Evolutionary conservation across 2,797 vertebrate species (phyloP).

Genomic region (Epinephelus malabaricus): DNA sequence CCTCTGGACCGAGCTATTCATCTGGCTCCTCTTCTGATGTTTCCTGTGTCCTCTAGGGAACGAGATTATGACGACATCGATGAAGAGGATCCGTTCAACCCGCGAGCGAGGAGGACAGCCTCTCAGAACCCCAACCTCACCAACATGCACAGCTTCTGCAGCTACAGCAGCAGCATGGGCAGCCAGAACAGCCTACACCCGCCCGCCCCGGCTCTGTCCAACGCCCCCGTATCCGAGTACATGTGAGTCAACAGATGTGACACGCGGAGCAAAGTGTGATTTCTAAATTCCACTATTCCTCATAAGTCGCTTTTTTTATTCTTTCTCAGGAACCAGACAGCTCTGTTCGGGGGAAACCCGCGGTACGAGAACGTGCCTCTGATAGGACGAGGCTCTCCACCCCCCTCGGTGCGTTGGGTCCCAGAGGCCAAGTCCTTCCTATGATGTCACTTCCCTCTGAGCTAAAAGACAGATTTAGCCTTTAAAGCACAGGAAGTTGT

Average conservation of each 20-base stretch:
- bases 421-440: constrained; percentile 73
- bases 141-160: constrained; percentile 96
- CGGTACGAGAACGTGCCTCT: constrained; percentile 97
- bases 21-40: not conserved
- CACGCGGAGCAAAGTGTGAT: not conserved
- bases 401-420: constrained; percentile 93
- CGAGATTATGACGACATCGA: constrained; percentile 95
- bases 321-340: constrained; percentile 91
- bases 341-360: constrained; percentile 94
- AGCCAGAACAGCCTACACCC: constrained; percentile 96
- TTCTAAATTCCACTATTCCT: not conserved
- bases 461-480: constrained; percentile 26
- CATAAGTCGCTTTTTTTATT: not conserved
- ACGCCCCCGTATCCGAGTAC: constrained; percentile 92
- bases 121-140: constrained; percentile 86
- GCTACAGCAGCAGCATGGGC: constrained; percentile 97
- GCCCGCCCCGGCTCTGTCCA: constrained; percentile 88
- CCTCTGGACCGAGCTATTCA: not conserved
- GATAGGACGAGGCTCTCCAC: constrained; percentile 94
- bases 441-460: constrained; percentile 54
- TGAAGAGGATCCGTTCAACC: constrained; percentile 95
- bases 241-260: constrained; percentile 84
- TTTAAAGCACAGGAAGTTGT: constrained; percentile 31
- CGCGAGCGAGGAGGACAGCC: constrained; percentile 86
- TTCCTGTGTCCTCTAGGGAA: constrained; percentile 82